Conservation (phyloP, 2,113 vertebrate species). For the human region GRCh38 chr7:151367001-151367500, state of each 20-base stretch:
- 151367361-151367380: neutral
- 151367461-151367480: fast-evolving
- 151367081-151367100: conserved; percentile 93
- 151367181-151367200: neutral
- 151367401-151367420: neutral
- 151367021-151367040: conserved; percentile 91
- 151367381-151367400: neutral
- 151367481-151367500: neutral
- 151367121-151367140: conserved; percentile 87
- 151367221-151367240: neutral
- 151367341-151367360: neutral
- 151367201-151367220: neutral
- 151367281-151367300: neutral
- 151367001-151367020: conserved; percentile 94
- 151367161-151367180: neutral
- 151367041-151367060: conserved; percentile 89
- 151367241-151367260: neutral
- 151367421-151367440: neutral
- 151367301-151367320: neutral
- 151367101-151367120: conserved; percentile 90
- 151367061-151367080: conserved; percentile 91
- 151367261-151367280: neutral
- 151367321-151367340: neutral
- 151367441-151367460: neutral
- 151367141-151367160: neutral